Conservation (phyloP, 2,113 vertebrate genomes). For the Zapornia atra region DNA sequence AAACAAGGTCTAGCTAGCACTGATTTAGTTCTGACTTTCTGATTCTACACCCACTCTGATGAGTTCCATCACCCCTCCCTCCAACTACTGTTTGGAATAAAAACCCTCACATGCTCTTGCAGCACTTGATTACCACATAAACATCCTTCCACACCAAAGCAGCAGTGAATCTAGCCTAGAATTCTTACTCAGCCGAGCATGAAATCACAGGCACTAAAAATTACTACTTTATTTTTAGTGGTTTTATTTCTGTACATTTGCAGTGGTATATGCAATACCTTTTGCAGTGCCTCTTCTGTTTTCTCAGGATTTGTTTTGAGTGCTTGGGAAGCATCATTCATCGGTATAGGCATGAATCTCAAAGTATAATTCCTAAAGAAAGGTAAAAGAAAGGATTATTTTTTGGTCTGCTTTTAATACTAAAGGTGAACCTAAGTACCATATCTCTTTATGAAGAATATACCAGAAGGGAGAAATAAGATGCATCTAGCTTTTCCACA, state of each 20-base stretch:
- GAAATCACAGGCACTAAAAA: not conserved
- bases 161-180: not conserved
- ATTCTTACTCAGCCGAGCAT: not conserved
- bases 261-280: constrained; percentile 75
- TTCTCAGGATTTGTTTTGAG: constrained; percentile 95
- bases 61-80: not conserved
- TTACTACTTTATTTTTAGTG: not conserved
- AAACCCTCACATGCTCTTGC: not conserved
- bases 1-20: not conserved
- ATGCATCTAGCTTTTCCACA: not conserved
- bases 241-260: not conserved
- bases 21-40: not conserved
- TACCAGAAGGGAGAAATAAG: not conserved
- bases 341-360: constrained; percentile 96
- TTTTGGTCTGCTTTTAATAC: not conserved
- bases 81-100: not conserved
- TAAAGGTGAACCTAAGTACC: not conserved
- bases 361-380: constrained; percentile 90
- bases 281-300: constrained; percentile 94
- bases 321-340: constrained; percentile 95
- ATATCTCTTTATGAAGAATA: not conserved
- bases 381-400: not conserved
- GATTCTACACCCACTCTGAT: not conserved
- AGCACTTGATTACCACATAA: not conserved
- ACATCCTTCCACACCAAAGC: not conserved